phyloP scores from a whole-genome alignment of 92 coral and sea anemone species.

The Epizoanthus stellaris region DNA sequence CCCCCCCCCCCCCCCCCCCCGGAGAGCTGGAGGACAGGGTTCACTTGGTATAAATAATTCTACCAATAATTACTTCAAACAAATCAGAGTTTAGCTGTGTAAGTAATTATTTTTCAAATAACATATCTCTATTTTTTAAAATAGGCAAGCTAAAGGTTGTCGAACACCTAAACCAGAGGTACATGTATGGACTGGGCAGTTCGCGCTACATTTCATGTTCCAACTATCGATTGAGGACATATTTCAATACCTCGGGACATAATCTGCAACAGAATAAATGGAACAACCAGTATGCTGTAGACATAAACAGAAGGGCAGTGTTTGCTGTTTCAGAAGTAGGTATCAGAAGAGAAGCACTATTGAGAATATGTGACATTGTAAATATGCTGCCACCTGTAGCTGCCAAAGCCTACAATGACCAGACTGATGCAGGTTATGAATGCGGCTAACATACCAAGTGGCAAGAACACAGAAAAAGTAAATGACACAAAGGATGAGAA shows the following conservation, averaged over 20 bases:
- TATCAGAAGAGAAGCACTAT: slow-evolving; percentile 19
- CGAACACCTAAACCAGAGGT: slow-evolving; percentile 15
- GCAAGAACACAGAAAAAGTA: too few species aligned
- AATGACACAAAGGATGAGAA: too few species aligned
- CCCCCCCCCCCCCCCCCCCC: too few species aligned
- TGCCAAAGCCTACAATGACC: slow-evolving; percentile 6
- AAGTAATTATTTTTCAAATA: background rate
- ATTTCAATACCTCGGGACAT: slow-evolving; percentile 11
- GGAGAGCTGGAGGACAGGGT: too few species aligned
- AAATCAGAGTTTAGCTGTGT: too few species aligned
- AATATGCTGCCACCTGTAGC: slow-evolving; percentile 28
- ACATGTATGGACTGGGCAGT: slow-evolving; percentile 2
- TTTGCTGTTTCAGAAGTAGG: slow-evolving; percentile 24
- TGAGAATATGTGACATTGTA: slow-evolving; percentile 11
- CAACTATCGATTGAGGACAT: slow-evolving; percentile 4
- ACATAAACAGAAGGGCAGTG: slow-evolving; percentile 5
- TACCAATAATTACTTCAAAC: too few species aligned
- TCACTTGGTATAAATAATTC: too few species aligned
- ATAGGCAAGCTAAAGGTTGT: slow-evolving; percentile 11
- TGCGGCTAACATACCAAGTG: too few species aligned
- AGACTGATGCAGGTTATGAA: background rate
- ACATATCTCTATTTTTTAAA: background rate
- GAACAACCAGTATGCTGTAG: slow-evolving; percentile 1
- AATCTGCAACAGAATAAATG: background rate
- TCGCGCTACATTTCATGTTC: slow-evolving; percentile 8